Base-by-base conservation (phyloP, 2,113 vertebrate species). In the Phaethon lepturus region DNA sequence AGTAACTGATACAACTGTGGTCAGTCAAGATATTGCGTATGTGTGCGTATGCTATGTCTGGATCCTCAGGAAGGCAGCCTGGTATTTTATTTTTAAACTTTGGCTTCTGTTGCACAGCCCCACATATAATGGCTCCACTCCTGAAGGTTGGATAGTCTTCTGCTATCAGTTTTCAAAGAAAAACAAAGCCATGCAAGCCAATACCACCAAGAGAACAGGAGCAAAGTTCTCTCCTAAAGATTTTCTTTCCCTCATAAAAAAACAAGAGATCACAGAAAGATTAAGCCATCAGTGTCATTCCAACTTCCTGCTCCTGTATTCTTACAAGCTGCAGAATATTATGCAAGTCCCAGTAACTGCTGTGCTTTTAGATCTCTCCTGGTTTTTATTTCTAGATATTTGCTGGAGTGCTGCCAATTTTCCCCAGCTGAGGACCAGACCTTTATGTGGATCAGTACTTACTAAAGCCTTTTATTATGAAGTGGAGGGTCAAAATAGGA, bases 21-120 rank as follows among this genome's bases (percentile, higher is more conserved):
- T 77, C 63, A 86, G 90, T 85, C 83, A 26, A 85, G 84, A 72
- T 71, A 90, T 17, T 91, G 64, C 52, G 14, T 77, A 40, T 3
- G 3, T 75, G 50, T 81, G 73, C 66, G 83, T 79, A 55, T 77
- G 68, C 98, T 97, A 97, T 96, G 95, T 97, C 95, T 98, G 96
- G 96, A 97, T 97, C 96, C 89, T 96, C 86, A 95, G 97, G 95
- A 97, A 92, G 62, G 96, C 93, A 97, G 93, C 81, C 96, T 68
- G 56, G 88, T 92, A 96, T 95, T 98, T 98, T 98, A 98, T 98
- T 98, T 98, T 98, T 98, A 98, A 98, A 98, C 95, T 92, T 38
- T 73, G 93, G 91, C 97, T 97, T 95, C 94, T 87, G 74, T 96
- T 97, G 93, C 94, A 90, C 87, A 87, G 96, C 86, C 19, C 94